A percentile compares a stretch with the other conserved stretches of the same genome.
Conservation (phyloP, 2,113 vertebrate genomes). For the Elachura formosa region DNA sequence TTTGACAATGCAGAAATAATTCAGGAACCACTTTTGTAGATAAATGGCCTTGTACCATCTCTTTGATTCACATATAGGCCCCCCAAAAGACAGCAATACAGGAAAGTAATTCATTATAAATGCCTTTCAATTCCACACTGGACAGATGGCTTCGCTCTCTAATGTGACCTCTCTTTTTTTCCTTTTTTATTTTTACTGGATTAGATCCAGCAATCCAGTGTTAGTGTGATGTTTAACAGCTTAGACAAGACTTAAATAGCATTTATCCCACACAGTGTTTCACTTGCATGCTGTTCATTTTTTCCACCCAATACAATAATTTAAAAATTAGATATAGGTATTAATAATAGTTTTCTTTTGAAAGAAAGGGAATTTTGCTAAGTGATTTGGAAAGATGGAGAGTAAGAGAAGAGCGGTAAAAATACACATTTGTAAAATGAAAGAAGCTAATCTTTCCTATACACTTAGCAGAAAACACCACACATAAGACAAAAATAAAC, state of each 20-base stretch:
- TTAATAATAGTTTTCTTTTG: neutral
- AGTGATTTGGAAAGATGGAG: neutral
- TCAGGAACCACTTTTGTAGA: slow-evolving; percentile 17
- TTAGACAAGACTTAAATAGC: slow-evolving; percentile 63
- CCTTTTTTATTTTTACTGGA: slow-evolving; percentile 39
- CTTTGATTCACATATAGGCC: neutral
- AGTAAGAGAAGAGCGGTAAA: neutral
- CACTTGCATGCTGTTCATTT: slow-evolving; percentile 61
- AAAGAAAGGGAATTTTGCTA: neutral
- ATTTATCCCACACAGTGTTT: slow-evolving; percentile 49
- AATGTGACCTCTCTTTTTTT: slow-evolving; percentile 54
- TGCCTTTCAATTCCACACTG: slow-evolving; percentile 51
- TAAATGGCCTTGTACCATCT: neutral
- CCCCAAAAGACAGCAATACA: neutral
- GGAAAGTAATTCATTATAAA: slow-evolving; percentile 35
- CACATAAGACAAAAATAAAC: neutral
- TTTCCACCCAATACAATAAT: slow-evolving; percentile 1
- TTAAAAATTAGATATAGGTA: neutral
- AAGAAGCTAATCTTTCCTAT: neutral
- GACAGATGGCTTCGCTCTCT: slow-evolving; percentile 73
- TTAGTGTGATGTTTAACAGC: slow-evolving; percentile 53
- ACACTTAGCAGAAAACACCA: neutral
- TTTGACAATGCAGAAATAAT: neutral
- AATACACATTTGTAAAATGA: neutral
- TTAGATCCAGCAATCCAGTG: slow-evolving; percentile 55